These are phyloP conservation scores for Palaemon carinicauda DNA, from an alignment of 1,140 invertebrate species.

Conservation along the genomic window DNA sequence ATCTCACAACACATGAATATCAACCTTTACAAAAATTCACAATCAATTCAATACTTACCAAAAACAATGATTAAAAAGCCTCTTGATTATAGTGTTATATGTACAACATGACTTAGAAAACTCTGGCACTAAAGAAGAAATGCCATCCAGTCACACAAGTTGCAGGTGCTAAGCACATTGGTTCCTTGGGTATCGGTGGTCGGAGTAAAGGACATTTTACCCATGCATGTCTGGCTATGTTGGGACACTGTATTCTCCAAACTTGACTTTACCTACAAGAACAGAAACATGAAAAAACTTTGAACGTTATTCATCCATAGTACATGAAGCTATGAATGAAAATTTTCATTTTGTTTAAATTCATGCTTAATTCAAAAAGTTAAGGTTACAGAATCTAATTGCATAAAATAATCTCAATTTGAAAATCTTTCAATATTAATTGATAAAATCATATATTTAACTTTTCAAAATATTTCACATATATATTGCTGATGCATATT, in stretches of 20 bases:
- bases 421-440: too few relatives aligned
- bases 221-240: slow-evolving; percentile 25
- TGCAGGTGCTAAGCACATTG: slow-evolving; percentile 36
- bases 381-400: neutral
- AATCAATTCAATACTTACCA: neutral
- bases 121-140: slow-evolving; percentile 7
- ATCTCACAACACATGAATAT: too few relatives aligned
- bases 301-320: neutral
- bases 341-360: neutral
- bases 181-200: slow-evolving; percentile 42
- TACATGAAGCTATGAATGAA: too few relatives aligned
- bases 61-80: neutral
- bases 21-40: too few relatives aligned
- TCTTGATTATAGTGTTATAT: neutral
- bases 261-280: slow-evolving; percentile 32
- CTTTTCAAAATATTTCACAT: too few relatives aligned
- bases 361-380: neutral
- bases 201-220: slow-evolving; percentile 32
- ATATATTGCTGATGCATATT: too few relatives aligned
- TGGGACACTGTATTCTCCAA: slow-evolving; percentile 36
- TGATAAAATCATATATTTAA: too few relatives aligned
- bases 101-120: neutral
- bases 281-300: neutral
- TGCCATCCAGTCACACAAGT: slow-evolving; percentile 41
- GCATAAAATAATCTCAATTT: too few relatives aligned